phyloP scores from a whole-genome alignment of 2,888 invertebrate genomes.

The Apocheima hispidaria region DNA sequence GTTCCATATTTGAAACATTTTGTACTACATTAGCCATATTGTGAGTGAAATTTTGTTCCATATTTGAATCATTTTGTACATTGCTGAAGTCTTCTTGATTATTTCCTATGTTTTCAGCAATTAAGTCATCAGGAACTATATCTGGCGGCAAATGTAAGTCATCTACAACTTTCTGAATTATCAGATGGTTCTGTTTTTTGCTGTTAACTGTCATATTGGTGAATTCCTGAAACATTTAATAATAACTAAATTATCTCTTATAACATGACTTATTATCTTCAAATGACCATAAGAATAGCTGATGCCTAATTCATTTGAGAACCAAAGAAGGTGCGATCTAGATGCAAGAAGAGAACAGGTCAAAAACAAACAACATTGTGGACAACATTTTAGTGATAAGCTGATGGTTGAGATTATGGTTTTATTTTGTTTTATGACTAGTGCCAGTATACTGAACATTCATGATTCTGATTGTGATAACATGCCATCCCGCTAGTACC shows the following conservation, averaged over 20 bases:
- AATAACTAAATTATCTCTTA: background rate
- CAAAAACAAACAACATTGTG: no score
- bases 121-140: background rate
- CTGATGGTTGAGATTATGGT: no score
- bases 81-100: background rate
- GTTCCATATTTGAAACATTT: conserved; percentile 4
- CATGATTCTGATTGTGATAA: no score
- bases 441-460: no score
- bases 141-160: conserved; percentile 27
- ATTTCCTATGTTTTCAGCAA: background rate
- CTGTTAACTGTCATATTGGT: background rate
- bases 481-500: no score
- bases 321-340: no score
- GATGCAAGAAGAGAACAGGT: no score
- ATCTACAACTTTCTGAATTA: conserved; percentile 18
- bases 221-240: conserved; percentile 33
- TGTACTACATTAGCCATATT: background rate
- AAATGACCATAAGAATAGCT: no score
- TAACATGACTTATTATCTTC: no score
- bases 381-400: no score
- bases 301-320: no score
- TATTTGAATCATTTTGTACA: background rate
- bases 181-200: conserved; percentile 15
- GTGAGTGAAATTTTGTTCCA: conserved; percentile 8
- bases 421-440: no score